These are phyloP conservation scores for Eurytoma californica DNA, from an alignment of 2,888 invertebrate species.

Conservation along the genomic window DNA sequence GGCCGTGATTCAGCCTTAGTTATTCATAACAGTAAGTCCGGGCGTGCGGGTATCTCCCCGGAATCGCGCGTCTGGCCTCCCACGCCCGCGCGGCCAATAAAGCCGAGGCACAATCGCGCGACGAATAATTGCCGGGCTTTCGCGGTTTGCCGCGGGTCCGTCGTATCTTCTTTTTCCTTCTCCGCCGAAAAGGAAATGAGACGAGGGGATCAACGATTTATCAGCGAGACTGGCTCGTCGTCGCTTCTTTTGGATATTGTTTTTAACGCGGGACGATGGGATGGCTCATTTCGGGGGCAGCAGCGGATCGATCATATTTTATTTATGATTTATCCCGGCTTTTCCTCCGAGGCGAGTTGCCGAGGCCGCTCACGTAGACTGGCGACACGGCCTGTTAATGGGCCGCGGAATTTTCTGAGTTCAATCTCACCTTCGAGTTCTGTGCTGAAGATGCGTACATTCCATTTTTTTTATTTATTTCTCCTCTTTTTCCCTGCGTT, in stretches of 20 bases:
- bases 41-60: not conserved
- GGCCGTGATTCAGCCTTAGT: not conserved
- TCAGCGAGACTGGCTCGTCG: not conserved
- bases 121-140: conserved; percentile 13
- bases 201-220: not conserved
- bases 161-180: not conserved
- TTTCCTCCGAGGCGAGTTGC: not conserved
- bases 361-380: too few relatives aligned
- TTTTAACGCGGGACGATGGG: conserved; percentile 22
- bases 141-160: not conserved
- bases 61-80: not conserved
- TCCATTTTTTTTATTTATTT: too few relatives aligned
- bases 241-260: conserved; percentile 17
- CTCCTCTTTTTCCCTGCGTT: too few relatives aligned
- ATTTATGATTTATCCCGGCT: conserved; percentile 33
- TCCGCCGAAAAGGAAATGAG: not conserved
- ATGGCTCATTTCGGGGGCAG: not conserved
- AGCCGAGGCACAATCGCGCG: conserved; percentile 2
- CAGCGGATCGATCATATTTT: conserved; percentile 33
- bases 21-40: conserved; percentile 17
- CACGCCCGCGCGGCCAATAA: not conserved
- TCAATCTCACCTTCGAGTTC: too few relatives aligned
- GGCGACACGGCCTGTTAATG: too few relatives aligned
- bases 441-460: too few relatives aligned
- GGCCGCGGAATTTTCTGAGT: too few relatives aligned